phyloP scores from a whole-genome alignment of 2,888 invertebrate genomes.

The Crocallis elinguaria region DNA sequence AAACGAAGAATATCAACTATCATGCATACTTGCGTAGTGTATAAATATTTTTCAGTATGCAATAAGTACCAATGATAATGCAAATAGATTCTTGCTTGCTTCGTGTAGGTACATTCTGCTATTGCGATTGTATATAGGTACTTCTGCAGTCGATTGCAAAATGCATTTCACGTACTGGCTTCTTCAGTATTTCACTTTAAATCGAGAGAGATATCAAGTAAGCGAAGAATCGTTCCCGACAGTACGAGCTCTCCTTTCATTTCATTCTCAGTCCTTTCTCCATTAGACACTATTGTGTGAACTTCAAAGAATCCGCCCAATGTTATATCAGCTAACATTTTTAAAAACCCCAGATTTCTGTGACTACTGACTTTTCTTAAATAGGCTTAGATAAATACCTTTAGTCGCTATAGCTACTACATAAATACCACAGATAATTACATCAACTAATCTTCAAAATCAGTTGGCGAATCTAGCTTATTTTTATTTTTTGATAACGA shows the following conservation, averaged over 20 bases:
- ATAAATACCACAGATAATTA: no score
- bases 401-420: no score
- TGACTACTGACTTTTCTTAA: no score
- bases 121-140: background rate
- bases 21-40: no score
- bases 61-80: no score
- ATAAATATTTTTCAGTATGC: no score
- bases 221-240: conserved; percentile 9
- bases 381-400: no score
- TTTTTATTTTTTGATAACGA: no score
- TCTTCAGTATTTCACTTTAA: conserved; percentile 14
- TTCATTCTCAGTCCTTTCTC: conserved; percentile 23
- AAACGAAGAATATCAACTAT: no score
- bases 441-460: no score
- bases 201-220: conserved; percentile 17
- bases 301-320: conserved; percentile 6
- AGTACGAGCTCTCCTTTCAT: conserved; percentile 7
- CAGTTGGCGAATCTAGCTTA: no score
- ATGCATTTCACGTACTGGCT: conserved; percentile 2
- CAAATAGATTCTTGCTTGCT: no score
- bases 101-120: background rate
- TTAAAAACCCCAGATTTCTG: background rate
- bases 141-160: background rate
- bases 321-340: background rate
- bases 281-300: conserved; percentile 30